Percentiles rank a stretch among this genome's conserved stretches.
phyloP scores from a whole-genome alignment of 2,797 vertebrate species.

The Amazona ochrocephala region DNA sequence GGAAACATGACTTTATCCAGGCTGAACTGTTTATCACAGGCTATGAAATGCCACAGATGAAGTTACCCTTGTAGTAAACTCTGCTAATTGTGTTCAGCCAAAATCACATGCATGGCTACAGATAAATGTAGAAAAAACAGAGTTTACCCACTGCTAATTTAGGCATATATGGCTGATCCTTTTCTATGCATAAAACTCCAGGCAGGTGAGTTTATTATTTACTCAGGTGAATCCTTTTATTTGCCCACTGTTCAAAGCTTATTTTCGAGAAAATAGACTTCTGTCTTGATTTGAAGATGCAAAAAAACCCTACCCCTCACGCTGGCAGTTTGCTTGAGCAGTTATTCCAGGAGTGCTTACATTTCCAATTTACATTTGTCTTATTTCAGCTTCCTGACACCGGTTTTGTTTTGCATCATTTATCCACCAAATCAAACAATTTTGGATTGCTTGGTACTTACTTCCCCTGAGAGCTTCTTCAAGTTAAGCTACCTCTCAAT shows the following conservation, averaged over 20 bases:
- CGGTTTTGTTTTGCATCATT: background rate
- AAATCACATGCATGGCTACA: background rate
- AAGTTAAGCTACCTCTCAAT: background rate
- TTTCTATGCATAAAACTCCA: background rate
- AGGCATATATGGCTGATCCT: background rate
- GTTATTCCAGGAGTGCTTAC: background rate
- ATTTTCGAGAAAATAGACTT: background rate
- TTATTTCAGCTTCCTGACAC: background rate
- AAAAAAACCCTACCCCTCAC: background rate
- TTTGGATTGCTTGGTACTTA: background rate
- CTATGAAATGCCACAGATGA: background rate
- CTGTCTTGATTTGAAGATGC: background rate
- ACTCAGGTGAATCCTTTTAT: background rate
- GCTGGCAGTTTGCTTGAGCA: background rate
- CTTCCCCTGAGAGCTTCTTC: background rate
- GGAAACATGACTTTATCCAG: background rate
- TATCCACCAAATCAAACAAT: conserved; percentile 10
- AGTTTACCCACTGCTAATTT: background rate
- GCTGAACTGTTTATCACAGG: conserved; percentile 3
- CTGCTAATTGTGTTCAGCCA: conserved; percentile 10
- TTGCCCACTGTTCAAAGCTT: background rate
- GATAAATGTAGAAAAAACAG: background rate
- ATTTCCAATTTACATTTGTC: background rate
- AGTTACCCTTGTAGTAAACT: conserved; percentile 38
- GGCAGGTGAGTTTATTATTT: background rate